These are phyloP conservation scores for Drosophila nebulosa DNA, from an alignment of 1,140 invertebrate species.

Conservation along the genomic window DNA sequence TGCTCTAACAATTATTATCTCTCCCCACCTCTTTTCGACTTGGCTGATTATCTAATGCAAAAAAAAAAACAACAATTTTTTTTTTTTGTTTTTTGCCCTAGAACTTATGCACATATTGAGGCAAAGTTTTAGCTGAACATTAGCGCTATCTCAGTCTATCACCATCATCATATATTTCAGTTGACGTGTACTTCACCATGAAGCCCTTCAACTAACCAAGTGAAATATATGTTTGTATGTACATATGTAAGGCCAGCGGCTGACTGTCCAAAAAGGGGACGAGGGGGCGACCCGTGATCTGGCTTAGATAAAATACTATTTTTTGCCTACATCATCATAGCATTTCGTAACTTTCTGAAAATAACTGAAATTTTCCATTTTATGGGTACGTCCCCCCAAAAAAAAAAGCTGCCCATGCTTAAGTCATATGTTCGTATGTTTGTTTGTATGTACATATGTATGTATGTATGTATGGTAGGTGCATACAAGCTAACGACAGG, in stretches of 20 bases:
- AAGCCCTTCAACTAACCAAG: conserved; percentile 55
- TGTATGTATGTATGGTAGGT: conserved; percentile 5
- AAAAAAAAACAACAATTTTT: too few species aligned
- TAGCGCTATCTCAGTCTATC: conserved; percentile 27
- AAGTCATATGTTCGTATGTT: not conserved
- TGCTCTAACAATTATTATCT: not conserved
- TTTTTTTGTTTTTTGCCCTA: not conserved
- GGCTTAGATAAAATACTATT: not conserved
- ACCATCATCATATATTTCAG: conserved; percentile 30
- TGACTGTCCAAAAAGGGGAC: not conserved
- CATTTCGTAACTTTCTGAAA: not conserved
- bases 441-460: not conserved
- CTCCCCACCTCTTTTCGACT: conserved; percentile 53
- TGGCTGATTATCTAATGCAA: conserved; percentile 9
- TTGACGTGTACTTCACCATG: conserved; percentile 51
- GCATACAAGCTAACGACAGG: conserved; percentile 42
- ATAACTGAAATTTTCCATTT: not conserved
- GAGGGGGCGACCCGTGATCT: too few species aligned
- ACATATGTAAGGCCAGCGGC: conserved; percentile 2
- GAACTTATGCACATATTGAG: conserved; percentile 3
- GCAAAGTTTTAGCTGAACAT: conserved; percentile 8
- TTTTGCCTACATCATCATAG: not conserved
- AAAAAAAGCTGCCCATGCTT: not conserved
- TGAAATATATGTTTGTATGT: too few species aligned
- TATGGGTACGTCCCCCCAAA: not conserved